phyloP scores from a whole-genome alignment of 2,797 vertebrate genomes.

The Silurus lanzhouensis region DNA sequence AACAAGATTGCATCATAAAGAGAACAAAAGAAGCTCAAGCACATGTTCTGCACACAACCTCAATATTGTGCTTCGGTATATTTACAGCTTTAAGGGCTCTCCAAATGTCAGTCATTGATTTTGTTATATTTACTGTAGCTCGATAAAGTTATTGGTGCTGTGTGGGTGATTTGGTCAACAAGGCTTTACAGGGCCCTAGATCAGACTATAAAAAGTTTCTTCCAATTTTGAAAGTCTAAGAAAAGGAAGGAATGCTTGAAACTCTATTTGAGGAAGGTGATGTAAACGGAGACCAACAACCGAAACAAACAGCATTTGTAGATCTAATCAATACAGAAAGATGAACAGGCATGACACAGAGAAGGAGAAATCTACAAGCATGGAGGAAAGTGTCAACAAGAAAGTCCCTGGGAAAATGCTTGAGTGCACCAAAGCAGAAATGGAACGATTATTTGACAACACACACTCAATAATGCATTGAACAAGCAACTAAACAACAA shows the following conservation, averaged over 20 bases:
- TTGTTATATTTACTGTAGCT: conserved; percentile 4
- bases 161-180: neutral
- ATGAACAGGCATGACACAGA: neutral
- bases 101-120: neutral
- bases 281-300: neutral
- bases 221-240: neutral
- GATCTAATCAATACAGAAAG: neutral
- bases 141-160: neutral
- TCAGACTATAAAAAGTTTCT: neutral
- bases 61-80: neutral
- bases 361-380: neutral
- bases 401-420: neutral
- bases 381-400: neutral
- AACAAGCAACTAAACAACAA: neutral
- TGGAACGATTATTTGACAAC: neutral
- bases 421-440: neutral
- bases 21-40: neutral
- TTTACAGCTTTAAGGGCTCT: neutral
- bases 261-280: neutral
- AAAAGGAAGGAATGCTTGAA: neutral
- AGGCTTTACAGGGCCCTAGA: neutral
- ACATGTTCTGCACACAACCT: neutral
- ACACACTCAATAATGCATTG: neutral
- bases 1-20: neutral
- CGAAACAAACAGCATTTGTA: neutral